These are phyloP conservation scores for Cepaea nemoralis DNA, from an alignment of 1,140 invertebrate species.

Conservation along the genomic window DNA sequence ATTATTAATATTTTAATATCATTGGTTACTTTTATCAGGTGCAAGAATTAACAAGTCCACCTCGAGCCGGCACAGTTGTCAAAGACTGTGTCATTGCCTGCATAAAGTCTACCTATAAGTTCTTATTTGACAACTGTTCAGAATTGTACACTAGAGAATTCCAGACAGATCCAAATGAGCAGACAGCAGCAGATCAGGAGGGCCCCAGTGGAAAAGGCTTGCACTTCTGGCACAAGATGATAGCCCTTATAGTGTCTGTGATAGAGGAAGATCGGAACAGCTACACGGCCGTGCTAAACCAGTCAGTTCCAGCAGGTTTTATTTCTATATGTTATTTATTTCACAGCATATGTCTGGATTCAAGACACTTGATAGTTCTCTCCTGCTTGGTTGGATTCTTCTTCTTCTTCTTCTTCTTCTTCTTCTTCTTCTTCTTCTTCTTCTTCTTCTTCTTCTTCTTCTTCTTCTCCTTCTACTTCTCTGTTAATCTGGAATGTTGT, in stretches of 20 bases:
- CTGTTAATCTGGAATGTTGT: no score
- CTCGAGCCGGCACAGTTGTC: constrained; percentile 95
- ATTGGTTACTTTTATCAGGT: constrained; percentile 76
- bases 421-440: no score
- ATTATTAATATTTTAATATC: not conserved
- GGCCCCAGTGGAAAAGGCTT: constrained; percentile 77
- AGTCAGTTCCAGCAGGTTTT: constrained; percentile 81
- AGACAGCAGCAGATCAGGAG: constrained; percentile 57
- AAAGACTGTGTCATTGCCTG: constrained; percentile 99
- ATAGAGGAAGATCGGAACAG: constrained; percentile 99
- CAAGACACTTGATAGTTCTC: no score
- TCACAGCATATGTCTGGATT: no score
- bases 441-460: no score
- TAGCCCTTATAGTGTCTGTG: constrained; percentile 96
- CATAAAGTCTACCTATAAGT: constrained; percentile 96
- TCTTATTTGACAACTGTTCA: constrained; percentile 97
- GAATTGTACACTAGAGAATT: constrained; percentile 94
- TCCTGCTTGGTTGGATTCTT: no score
- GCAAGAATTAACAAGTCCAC: constrained; percentile 96
- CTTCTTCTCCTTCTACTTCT: no score
- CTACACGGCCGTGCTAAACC: constrained; percentile 98
- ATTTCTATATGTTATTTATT: no score
- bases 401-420: no score
- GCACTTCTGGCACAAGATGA: constrained; percentile 98
- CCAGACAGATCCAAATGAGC: constrained; percentile 76